Conservation (phyloP, 2,797 vertebrate genomes). For the Syngnathus rostellatus region DNA sequence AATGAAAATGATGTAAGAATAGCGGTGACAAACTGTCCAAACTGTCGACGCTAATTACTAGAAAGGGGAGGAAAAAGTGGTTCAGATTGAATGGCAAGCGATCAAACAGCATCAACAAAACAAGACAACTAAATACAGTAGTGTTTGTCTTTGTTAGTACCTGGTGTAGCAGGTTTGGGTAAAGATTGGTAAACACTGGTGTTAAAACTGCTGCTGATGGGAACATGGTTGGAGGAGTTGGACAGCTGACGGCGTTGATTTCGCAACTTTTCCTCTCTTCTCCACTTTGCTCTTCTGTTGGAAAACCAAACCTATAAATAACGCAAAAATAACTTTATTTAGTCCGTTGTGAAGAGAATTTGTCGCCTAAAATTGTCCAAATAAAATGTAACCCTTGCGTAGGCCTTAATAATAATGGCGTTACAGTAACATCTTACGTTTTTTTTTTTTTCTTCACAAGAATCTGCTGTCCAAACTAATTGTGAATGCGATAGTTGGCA, state of each 20-base stretch:
- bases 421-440: background rate
- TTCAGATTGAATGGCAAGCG: too few species aligned
- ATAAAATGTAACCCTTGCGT: background rate
- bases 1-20: too few species aligned
- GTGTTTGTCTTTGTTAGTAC: constrained; percentile 52
- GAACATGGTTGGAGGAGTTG: constrained; percentile 90
- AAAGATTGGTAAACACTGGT: constrained; percentile 91
- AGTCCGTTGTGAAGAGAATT: background rate
- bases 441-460: too few species aligned
- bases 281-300: constrained; percentile 97
- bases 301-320: constrained; percentile 92
- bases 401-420: background rate
- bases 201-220: constrained; percentile 97
- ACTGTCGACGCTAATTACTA: too few species aligned
- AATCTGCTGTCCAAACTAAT: too few species aligned
- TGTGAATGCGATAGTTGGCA: too few species aligned
- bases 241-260: constrained; percentile 92
- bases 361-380: background rate
- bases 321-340: background rate
- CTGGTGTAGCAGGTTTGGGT: constrained; percentile 86
- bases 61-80: too few species aligned
- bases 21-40: too few species aligned
- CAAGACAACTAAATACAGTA: background rate
- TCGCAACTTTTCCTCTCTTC: constrained; percentile 93
- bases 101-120: background rate